A percentile compares a stretch with the other conserved stretches of the same genome.
phyloP scores from a whole-genome alignment of 2,113 vertebrate genomes.

The Polypterus bichir region DNA sequence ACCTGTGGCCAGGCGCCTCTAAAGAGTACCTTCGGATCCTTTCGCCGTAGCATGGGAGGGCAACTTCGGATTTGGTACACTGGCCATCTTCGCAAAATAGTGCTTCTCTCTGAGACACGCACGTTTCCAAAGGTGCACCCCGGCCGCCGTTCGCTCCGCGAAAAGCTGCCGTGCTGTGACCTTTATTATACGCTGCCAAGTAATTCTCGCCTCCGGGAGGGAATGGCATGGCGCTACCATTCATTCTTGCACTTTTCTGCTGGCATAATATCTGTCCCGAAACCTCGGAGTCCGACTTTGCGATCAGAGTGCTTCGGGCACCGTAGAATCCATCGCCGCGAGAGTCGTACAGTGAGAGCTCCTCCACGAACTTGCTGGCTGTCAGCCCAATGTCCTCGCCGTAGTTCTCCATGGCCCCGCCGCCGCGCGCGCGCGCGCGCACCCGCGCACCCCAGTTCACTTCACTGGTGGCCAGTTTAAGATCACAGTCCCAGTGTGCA shows the following conservation, averaged over 20 bases:
- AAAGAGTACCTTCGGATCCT: constrained; percentile 60
- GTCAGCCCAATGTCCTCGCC: constrained; percentile 60
- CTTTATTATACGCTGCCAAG: constrained; percentile 45
- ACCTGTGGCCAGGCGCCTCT: constrained; percentile 59
- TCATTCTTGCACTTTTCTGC: constrained; percentile 50
- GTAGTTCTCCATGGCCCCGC: constrained; percentile 59
- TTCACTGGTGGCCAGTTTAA: constrained; percentile 17
- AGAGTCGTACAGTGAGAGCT: constrained; percentile 58
- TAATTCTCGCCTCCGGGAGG: constrained; percentile 52
- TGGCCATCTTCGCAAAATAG: constrained; percentile 48
- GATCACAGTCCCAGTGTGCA: constrained; percentile 37
- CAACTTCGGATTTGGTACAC: constrained; percentile 67
- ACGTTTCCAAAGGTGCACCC: constrained; percentile 44
- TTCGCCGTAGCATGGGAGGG: constrained; percentile 68
- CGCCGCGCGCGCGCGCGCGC: constrained; percentile 11
- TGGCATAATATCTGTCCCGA: constrained; percentile 32
- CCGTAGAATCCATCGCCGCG: constrained; percentile 46
- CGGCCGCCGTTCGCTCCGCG: constrained; percentile 47
- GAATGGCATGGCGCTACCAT: constrained; percentile 45
- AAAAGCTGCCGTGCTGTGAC: constrained; percentile 44
- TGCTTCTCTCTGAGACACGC: constrained; percentile 41
- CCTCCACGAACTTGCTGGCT: constrained; percentile 66
- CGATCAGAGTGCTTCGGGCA: constrained; percentile 40
- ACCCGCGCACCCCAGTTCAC: no score
- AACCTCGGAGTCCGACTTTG: constrained; percentile 50